These are phyloP conservation scores for Agrilus cyanescens DNA, from an alignment of 2,888 invertebrate genomes.

Conservation along the genomic window DNA sequence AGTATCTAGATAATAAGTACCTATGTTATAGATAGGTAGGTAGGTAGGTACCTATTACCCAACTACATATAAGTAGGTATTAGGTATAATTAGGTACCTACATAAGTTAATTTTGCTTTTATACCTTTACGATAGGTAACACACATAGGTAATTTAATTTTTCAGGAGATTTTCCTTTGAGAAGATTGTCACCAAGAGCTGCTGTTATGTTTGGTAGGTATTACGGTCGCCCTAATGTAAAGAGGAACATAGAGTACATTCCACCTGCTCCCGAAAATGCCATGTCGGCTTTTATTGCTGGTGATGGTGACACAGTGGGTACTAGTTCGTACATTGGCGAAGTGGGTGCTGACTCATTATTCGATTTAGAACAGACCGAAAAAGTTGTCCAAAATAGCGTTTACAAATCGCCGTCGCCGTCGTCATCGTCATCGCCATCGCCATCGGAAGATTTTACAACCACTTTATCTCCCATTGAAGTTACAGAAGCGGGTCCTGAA, in stretches of 20 bases:
- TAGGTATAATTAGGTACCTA: background rate
- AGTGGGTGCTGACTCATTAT: constrained; percentile 11
- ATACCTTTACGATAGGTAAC: constrained; percentile 8
- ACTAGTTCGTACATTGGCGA: constrained; percentile 30
- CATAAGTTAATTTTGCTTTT: constrained; percentile 4
- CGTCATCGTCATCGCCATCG: too few relatives aligned
- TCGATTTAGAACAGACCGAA: constrained; percentile 9
- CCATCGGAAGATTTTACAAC: background rate
- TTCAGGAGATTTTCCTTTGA: constrained; percentile 11
- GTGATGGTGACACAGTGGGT: constrained; percentile 31
- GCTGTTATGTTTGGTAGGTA: constrained; percentile 32
- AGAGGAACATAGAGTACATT: constrained; percentile 16
- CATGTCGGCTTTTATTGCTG: constrained; percentile 33
- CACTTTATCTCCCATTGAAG: constrained; percentile 5
- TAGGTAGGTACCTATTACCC: too few relatives aligned
- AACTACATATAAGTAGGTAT: too few relatives aligned
- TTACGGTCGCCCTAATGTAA: constrained; percentile 24
- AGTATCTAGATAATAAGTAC: too few relatives aligned
- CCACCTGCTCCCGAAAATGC: constrained; percentile 25
- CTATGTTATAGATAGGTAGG: too few relatives aligned
- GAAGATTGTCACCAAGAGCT: constrained; percentile 22
- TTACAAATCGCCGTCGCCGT: background rate
- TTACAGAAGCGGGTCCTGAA: constrained; percentile 10
- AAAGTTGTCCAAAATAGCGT: constrained; percentile 6
- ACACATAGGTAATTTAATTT: background rate